phyloP scores from a whole-genome alignment of 2,797 vertebrate genomes.

The Mormyrops attenuatus region DNA sequence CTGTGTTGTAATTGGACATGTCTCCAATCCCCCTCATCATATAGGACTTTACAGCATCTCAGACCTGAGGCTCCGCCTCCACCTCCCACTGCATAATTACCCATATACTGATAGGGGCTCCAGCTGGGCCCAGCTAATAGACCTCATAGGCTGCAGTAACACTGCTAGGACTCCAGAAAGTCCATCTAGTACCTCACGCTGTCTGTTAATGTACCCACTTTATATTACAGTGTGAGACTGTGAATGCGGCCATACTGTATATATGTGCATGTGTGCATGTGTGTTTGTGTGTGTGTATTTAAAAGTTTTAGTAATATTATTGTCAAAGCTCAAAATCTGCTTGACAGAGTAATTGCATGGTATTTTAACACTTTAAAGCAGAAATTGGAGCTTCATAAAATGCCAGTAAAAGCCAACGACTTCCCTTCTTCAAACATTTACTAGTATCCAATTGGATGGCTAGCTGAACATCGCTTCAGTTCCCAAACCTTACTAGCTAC shows the following conservation, averaged over 20 bases:
- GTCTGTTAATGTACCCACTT: conserved; percentile 35
- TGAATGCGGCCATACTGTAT: background rate
- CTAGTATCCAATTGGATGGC: background rate
- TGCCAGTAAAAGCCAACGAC: background rate
- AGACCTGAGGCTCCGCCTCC: conserved; percentile 27
- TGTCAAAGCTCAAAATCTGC: background rate
- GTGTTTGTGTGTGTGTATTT: background rate
- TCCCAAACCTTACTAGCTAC: background rate
- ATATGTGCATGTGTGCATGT: background rate
- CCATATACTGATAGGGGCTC: background rate
- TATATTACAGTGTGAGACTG: conserved; percentile 41
- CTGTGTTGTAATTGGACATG: conserved; percentile 35
- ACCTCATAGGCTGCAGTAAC: background rate
- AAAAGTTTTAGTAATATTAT: background rate
- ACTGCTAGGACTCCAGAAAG: background rate
- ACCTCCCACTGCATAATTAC: conserved; percentile 4
- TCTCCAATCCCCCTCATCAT: conserved; percentile 37
- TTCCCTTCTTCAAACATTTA: background rate
- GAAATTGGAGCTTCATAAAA: background rate
- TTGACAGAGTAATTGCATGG: background rate
- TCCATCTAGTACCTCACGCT: conserved; percentile 49
- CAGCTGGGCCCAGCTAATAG: conserved; percentile 11
- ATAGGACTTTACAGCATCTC: conserved; percentile 19
- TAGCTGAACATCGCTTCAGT: background rate
- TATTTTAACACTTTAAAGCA: background rate